Base-by-base conservation (phyloP, 2,113 vertebrate species). In the Corythaeola cristata region DNA sequence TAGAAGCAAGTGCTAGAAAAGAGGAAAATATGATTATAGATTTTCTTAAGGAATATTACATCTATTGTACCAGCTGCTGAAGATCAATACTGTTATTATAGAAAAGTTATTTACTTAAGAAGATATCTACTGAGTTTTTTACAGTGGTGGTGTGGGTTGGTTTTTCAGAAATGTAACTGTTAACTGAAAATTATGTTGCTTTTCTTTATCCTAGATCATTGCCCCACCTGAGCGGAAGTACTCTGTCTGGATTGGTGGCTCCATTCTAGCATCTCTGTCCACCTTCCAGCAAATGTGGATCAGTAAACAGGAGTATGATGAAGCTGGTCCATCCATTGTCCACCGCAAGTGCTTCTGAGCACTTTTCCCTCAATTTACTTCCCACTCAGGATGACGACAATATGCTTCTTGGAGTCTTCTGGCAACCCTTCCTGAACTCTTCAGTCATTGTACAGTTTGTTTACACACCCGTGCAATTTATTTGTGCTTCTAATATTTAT, bases 231-330 rank as follows among this genome's bases (percentile, higher is more conserved):
- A 98, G 82, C 98, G 98, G 96, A 98, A 98, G 90, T 98, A 98
- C 90, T 98, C 98, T 49, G 98, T 98, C 81, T 98, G 98, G 98
- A 98, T 98, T 4, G 98, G 98, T 62, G 98, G 98, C 68, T 98
- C 98, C 88, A 98, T 98, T 89, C 97, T 98, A 44, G 98, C 98
- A 53, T 98, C 98, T 59, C 98, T 98, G 96, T 98, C 98, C 94
- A 98, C 99, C 95, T 99, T 99, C 98, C 99, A 99, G 97, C 99
- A 99, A 97, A 99, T 99, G 99, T 99, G 99, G 99, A 99, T 99
- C 96, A 99, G 99, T 93, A 99, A 99, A 97, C 99, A 99, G 81
- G 99, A 99, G 91, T 99, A 99, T 21, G 99, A 99, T 11, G 99
- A 99, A 89, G 99, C 99, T 39, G 99, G 99, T 41, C 99, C 99